These are phyloP conservation scores for Burhinus oedicnemus DNA, from an alignment of 2,113 vertebrate genomes.

Conservation along the genomic window DNA sequence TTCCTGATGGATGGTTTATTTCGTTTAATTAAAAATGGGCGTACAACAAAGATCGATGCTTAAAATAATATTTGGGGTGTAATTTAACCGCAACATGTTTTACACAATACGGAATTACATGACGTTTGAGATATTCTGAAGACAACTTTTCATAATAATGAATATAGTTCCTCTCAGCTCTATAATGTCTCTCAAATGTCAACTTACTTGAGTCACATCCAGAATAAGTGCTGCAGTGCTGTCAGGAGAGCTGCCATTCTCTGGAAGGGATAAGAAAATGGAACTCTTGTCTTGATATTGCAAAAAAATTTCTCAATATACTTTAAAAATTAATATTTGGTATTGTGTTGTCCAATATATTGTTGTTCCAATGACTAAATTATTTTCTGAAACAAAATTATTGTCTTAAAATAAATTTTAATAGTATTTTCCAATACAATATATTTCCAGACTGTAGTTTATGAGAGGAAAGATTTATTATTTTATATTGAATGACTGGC, in stretches of 20 bases:
- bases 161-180: not conserved
- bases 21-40: not conserved
- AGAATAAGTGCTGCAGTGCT: not conserved
- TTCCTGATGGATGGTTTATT: not conserved
- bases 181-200: not conserved
- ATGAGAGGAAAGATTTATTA: not conserved
- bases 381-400: not conserved
- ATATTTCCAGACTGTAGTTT: not conserved
- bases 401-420: not conserved
- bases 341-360: not conserved
- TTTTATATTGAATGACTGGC: not conserved
- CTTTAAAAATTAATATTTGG: not conserved
- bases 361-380: not conserved
- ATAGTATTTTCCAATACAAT: not conserved
- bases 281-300: not conserved
- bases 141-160: not conserved
- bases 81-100: not conserved
- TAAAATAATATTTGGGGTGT: not conserved
- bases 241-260: not conserved
- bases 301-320: not conserved
- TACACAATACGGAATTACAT: not conserved
- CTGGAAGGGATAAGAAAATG: not conserved
- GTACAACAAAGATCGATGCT: not conserved
- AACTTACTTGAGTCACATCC: not conserved
- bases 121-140: not conserved